Evolutionary conservation across 2,888 invertebrate genomes (phyloP).

Genomic region (Coenonympha arcania): DNA sequence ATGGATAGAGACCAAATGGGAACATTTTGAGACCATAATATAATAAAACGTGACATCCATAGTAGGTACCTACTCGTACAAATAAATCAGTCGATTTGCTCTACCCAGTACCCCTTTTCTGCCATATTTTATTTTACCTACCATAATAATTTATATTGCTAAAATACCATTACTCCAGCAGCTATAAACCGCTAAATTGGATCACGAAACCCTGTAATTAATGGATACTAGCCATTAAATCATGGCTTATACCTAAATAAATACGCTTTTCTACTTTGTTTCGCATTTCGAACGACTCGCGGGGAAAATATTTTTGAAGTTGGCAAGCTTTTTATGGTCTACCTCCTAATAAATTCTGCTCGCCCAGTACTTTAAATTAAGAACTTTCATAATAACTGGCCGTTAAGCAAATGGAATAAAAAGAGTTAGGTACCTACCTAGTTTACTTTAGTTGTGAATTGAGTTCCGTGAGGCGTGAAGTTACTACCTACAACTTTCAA

Average conservation of each 20-base stretch:
- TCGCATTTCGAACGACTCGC: neutral
- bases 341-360: slow-evolving; percentile 14
- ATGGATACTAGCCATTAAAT: no score
- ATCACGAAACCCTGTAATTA: no score
- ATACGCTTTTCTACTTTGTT: neutral
- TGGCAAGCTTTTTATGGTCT: slow-evolving; percentile 17
- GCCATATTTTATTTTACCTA: no score
- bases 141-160: no score
- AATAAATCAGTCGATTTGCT: no score
- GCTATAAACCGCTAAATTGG: no score
- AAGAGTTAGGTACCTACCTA: neutral
- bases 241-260: neutral
- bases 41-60: no score
- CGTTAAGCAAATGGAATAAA: slow-evolving; percentile 8
- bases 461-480: neutral
- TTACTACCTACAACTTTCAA: neutral
- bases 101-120: no score
- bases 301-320: slow-evolving; percentile 17
- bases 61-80: no score
- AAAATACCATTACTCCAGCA: no score
- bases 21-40: no score
- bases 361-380: slow-evolving; percentile 18
- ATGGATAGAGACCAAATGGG: no score
- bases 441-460: neutral
- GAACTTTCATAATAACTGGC: slow-evolving; percentile 19